Base-by-base conservation (phyloP, 1,140 invertebrate species). In the Tachypleus tridentatus region DNA sequence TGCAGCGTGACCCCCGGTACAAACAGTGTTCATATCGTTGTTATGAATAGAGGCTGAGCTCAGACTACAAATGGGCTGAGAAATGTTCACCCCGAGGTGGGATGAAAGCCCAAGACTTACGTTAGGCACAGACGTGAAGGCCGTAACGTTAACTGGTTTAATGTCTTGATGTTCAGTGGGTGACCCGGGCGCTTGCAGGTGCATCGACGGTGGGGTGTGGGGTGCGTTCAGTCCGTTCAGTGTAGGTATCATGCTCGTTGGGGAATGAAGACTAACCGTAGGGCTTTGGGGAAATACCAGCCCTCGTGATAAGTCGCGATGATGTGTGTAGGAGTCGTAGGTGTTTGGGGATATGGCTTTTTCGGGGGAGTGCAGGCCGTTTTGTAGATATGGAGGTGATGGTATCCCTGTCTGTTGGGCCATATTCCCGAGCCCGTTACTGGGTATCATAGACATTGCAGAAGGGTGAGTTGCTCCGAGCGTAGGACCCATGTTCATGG, bases 381-480 rank as follows among this genome's bases (percentile, higher is more conserved):
- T 88, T 76, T 92, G 87, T 70, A 85, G 87, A 76, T 93, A 93
- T 47, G 84, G 81, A 72, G 84, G 85, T 66, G 87, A 87, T 3
- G 87, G 86, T 51, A 73, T 70, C 5, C 63, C 53, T 5, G 49
- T 58, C 9, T 61, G 67, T 10, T 64, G 56, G 29, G 29, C 29
- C 29, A 29, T 29, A 29, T 29, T 29, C 2, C 29, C 29, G 0
- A 29, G 29, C 29, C 29, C 29, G 78, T 85, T 76, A 82, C 83
- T 75, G 84, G 82, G 78, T 88, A 85, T 70, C 85, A 86, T 63
- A 81, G 54, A 77, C 72, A 75, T 87, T 87, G 60, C 86, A 84
- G 68, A 85, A 84, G 66, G 68, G 69, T 68, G 63, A 83, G 82
- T 65, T 78, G 85, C 76, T 82, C 84, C 74, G 83, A 81, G 77